phyloP scores from a whole-genome alignment of 2,797 vertebrate species.

The Hoplostethus atlanticus region DNA sequence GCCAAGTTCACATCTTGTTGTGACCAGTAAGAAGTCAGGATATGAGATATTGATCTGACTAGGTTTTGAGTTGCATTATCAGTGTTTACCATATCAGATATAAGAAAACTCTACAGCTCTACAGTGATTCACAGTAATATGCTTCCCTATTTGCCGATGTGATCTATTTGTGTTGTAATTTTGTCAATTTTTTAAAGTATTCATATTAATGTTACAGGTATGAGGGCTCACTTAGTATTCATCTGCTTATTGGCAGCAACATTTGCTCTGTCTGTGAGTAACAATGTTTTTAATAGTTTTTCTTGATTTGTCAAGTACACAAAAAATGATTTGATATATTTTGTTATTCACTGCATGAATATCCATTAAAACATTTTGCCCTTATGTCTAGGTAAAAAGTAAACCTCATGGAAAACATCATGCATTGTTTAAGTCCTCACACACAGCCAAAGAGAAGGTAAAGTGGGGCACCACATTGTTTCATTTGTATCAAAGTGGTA shows the following conservation, averaged over 20 bases:
- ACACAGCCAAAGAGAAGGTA: constrained; percentile 76
- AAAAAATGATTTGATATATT: background rate
- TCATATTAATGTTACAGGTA: constrained; percentile 69
- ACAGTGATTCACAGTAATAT: background rate
- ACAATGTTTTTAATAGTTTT: background rate
- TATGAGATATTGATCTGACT: background rate
- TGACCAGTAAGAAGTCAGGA: constrained; percentile 12
- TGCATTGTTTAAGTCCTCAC: constrained; percentile 59
- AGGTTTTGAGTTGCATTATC: background rate
- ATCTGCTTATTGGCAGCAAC: constrained; percentile 76
- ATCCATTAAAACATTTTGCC: background rate
- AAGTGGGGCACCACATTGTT: background rate
- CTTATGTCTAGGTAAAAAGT: constrained; percentile 73
- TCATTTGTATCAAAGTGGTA: background rate
- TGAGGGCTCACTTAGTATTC: constrained; percentile 75
- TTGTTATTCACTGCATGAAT: background rate
- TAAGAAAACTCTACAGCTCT: background rate
- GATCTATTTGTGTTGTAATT: background rate
- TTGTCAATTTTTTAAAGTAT: background rate
- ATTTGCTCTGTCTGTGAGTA: constrained; percentile 80
- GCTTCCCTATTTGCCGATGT: background rate
- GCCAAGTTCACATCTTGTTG: constrained; percentile 47
- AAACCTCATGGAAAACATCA: constrained; percentile 77
- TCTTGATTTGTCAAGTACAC: constrained; percentile 3
- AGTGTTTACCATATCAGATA: background rate